These are phyloP conservation scores for Psephotus haematonotus DNA, from an alignment of 2,113 vertebrate genomes.

Conservation along the genomic window DNA sequence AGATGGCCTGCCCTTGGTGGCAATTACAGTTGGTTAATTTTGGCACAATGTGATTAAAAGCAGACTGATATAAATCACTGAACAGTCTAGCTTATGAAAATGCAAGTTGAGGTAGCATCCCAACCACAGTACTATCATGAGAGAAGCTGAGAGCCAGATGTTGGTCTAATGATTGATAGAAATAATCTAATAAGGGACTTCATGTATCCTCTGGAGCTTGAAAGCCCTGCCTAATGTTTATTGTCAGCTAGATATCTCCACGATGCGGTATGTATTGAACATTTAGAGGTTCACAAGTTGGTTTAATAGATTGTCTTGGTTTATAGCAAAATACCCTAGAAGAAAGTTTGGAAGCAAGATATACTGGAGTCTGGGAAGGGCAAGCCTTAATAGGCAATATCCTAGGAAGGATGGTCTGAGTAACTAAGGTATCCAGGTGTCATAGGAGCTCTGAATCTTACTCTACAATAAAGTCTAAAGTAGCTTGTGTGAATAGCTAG, in stretches of 20 bases:
- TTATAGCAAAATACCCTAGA: not conserved
- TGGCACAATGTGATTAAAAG: slow-evolving; percentile 53
- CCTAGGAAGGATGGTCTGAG: not conserved
- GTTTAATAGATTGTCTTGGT: not conserved
- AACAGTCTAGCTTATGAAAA: slow-evolving; percentile 30
- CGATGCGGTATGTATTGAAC: not conserved
- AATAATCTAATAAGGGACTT: slow-evolving; percentile 5
- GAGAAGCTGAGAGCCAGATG: slow-evolving; percentile 49
- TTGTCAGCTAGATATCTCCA: not conserved
- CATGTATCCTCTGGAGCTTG: not conserved
- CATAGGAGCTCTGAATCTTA: not conserved
- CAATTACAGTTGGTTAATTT: slow-evolving; percentile 39
- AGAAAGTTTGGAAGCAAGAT: not conserved
- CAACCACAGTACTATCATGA: not conserved
- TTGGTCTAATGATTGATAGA: slow-evolving; percentile 23
- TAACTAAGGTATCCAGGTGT: not conserved
- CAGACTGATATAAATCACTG: slow-evolving; percentile 54
- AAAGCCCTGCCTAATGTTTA: not conserved
- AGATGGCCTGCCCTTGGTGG: not conserved
- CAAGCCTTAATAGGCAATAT: fast-evolving
- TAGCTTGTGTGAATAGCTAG: not conserved
- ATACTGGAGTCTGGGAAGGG: not conserved
- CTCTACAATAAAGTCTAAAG: not conserved
- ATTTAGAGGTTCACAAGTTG: not conserved
- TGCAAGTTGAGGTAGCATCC: slow-evolving; percentile 8